Percentiles rank a stretch among this genome's conserved stretches.
These are phyloP conservation scores for Sebastes ruberrimus DNA, from an alignment of 2,797 vertebrate genomes.

Conservation along the genomic window DNA sequence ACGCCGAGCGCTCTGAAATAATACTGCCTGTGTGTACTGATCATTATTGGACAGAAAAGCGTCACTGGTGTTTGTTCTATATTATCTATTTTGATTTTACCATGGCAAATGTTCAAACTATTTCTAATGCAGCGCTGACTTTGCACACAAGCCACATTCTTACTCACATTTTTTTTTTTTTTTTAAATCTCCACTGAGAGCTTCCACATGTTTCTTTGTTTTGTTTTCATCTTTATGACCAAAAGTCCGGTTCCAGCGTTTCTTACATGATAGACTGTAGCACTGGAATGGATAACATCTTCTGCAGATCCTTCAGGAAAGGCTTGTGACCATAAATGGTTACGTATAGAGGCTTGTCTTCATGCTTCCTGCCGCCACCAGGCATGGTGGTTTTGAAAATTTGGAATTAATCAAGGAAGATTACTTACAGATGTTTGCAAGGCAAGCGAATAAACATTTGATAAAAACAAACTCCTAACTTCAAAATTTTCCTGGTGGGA, in stretches of 20 bases:
- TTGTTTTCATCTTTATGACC: conserved; percentile 1
- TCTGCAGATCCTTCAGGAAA: conserved; percentile 38
- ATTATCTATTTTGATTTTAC: background rate
- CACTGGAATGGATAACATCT: conserved; percentile 43
- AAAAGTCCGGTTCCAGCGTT: background rate
- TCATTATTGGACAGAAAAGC: background rate
- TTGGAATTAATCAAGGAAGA: conserved; percentile 65
- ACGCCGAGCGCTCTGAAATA: background rate
- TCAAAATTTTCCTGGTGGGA: background rate
- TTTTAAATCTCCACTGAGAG: background rate
- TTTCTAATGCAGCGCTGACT: background rate
- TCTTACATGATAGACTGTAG: background rate
- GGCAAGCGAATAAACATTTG: conserved; percentile 21
- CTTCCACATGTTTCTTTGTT: background rate
- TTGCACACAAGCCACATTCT: background rate
- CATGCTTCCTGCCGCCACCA: conserved; percentile 30
- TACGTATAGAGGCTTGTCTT: background rate
- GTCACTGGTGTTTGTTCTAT: background rate
- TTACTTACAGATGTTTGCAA: conserved; percentile 57
- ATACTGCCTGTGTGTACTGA: background rate
- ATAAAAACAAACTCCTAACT: conserved; percentile 19
- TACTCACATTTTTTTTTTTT: background rate
- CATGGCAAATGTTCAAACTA: background rate
- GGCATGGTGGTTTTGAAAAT: conserved; percentile 34
- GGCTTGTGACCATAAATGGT: conserved; percentile 58